Base-by-base conservation (phyloP, 2,113 vertebrate species). In the Vireo altiloquus region DNA sequence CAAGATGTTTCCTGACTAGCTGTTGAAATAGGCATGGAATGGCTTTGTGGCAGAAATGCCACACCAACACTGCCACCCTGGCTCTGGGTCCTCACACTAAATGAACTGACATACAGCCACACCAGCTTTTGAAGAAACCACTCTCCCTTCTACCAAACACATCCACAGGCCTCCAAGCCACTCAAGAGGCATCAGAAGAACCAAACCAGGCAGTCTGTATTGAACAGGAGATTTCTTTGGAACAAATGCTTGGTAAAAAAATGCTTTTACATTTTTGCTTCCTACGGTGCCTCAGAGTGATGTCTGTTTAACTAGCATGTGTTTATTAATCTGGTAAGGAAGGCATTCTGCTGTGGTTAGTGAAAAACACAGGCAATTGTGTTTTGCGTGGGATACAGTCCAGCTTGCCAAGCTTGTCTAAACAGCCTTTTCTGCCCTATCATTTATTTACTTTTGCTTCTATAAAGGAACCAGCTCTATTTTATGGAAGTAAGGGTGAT, bases 211-310 rank as follows among this genome's bases (percentile, higher is more conserved):
- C 79, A 70, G 82, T 44, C 56, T 83, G 46, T 39, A 53, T n/a
- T 23, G 57, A 92, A 37, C 21, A 87, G 69, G 64, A 94, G 81
- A 87, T 95, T 81, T 93, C 54, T 71, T 86, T 65, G 90, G 71
- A 93, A 90, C 68, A 93, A 95, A 90, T 49, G 7, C 65, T 78
- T 92, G 92, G 80, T 79, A 92, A 82, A 81, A 78, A 54, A 63
- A 31, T 3, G 35, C 28, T 88, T 86, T 70, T 83, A 49, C 57
- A 37, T 92, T 87, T 94, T 92, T 84, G 39, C 88, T 90, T 93
- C 86, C 85, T 86, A 24, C 35, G 2, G 61, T 53, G 63, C 68
- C 33, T 75, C 16, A 33, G 44, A 92, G 72, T 74, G 65, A 87
- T 37, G 65, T 77, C 87, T 92, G 63, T 88, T 95, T 93, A 92